phyloP scores from a whole-genome alignment of 2,888 invertebrate genomes.

The Aleiodes testaceus region DNA sequence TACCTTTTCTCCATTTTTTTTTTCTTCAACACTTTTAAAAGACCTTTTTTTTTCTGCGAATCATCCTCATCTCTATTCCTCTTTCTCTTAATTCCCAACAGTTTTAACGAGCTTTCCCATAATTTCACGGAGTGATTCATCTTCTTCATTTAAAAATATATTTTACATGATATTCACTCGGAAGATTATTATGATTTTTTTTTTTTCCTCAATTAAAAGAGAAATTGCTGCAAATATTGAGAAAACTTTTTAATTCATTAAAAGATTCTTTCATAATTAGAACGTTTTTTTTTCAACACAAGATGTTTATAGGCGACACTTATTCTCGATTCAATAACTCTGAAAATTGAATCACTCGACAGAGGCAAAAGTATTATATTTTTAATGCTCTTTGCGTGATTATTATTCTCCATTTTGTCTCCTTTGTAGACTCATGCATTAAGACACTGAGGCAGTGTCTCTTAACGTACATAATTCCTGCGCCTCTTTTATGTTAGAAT shows the following conservation, averaged over 20 bases:
- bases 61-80: too few relatives aligned
- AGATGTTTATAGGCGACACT: too few relatives aligned
- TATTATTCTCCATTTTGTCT: too few relatives aligned
- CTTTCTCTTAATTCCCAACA: too few relatives aligned
- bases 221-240: not conserved
- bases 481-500: conserved; percentile 3
- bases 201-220: not conserved
- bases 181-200: not conserved
- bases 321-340: not conserved
- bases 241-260: not conserved
- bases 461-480: conserved; percentile 13
- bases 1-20: conserved; percentile 1
- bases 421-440: not conserved
- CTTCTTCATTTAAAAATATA: not conserved
- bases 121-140: too few relatives aligned
- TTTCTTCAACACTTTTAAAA: conserved; percentile 4
- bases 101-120: too few relatives aligned
- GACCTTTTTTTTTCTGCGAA: too few relatives aligned
- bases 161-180: not conserved
- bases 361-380: too few relatives aligned
- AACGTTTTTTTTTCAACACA: too few relatives aligned
- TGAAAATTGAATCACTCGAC: too few relatives aligned
- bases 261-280: not conserved
- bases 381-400: too few relatives aligned
- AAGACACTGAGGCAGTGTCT: conserved; percentile 2